A percentile compares a stretch with the other conserved stretches of the same genome.
Evolutionary conservation across 2,888 invertebrate genomes (phyloP).

Genomic region (Thereva unica): DNA sequence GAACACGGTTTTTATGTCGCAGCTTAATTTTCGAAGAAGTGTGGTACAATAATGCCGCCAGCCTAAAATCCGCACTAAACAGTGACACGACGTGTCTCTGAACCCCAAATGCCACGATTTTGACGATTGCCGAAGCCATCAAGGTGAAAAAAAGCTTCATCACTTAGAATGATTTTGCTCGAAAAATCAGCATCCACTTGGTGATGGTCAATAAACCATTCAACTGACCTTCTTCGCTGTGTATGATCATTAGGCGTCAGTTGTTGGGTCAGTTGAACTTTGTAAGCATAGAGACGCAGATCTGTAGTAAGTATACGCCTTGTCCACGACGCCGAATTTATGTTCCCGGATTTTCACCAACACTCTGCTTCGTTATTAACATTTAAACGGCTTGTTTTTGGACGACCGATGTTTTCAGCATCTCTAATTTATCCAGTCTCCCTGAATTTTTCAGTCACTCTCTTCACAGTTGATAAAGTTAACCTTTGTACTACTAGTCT

Average conservation of each 20-base stretch:
- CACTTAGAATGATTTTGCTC: slow-evolving; percentile 30
- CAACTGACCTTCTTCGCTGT: slow-evolving; percentile 29
- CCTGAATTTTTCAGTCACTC: background rate
- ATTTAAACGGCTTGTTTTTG: slow-evolving; percentile 6
- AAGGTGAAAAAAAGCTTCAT: too few species aligned
- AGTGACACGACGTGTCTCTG: too few species aligned
- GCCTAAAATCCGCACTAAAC: too few species aligned
- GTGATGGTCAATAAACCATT: slow-evolving; percentile 33
- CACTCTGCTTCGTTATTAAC: slow-evolving; percentile 1
- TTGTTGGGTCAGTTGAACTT: slow-evolving; percentile 5
- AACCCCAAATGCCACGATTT: too few species aligned
- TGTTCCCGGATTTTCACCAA: slow-evolving; percentile 1
- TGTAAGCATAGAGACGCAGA: background rate
- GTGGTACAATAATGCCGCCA: too few species aligned
- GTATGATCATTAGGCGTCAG: slow-evolving; percentile 22
- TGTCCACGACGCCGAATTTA: slow-evolving; percentile 21
- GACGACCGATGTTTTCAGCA: background rate
- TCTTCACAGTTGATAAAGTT: background rate
- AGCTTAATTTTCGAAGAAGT: too few species aligned
- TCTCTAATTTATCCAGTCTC: background rate
- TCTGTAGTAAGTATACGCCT: slow-evolving; percentile 20
- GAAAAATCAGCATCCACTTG: slow-evolving; percentile 15
- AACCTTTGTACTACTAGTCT: too few species aligned
- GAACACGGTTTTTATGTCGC: too few species aligned
- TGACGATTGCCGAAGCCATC: too few species aligned